Evolutionary conservation across 2,888 invertebrate species (phyloP).

Genomic region (Aporophyla nigra): DNA sequence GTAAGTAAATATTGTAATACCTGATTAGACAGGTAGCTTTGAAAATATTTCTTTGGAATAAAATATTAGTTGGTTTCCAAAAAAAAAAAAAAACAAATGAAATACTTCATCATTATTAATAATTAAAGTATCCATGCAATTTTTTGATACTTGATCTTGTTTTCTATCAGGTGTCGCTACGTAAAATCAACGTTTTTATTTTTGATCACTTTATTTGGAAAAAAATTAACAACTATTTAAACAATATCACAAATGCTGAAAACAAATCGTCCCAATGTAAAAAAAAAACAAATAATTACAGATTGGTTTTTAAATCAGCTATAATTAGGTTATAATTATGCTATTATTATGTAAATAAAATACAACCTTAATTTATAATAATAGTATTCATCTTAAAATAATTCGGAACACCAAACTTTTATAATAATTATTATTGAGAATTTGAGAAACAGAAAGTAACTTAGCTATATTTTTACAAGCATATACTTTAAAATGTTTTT

Average conservation of each 20-base stretch:
- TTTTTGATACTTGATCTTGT: too few species aligned
- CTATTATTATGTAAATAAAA: not conserved
- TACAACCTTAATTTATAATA: conserved; percentile 2
- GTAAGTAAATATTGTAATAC: too few species aligned
- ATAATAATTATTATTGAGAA: conserved; percentile 12
- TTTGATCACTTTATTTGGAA: conserved; percentile 52
- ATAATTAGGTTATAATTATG: not conserved
- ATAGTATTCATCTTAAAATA: not conserved
- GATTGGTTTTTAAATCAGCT: not conserved
- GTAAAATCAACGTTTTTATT: conserved; percentile 32
- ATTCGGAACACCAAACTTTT: conserved; percentile 4
- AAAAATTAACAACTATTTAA: conserved; percentile 43
- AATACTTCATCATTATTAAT: too few species aligned
- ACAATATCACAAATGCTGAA: conserved; percentile 58
- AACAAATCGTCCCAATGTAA: conserved; percentile 7
- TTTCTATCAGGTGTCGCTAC: too few species aligned
- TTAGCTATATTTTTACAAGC: conserved; percentile 11
- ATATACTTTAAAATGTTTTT: not conserved
- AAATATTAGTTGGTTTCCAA: too few species aligned
- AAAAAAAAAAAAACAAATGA: too few species aligned
- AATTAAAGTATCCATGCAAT: too few species aligned
- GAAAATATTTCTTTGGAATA: too few species aligned
- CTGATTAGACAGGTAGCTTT: too few species aligned
- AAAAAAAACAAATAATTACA: conserved; percentile 4
- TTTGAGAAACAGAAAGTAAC: conserved; percentile 11